phyloP scores from a whole-genome alignment of 2,888 invertebrate species.

The Polydrusus cervinus region DNA sequence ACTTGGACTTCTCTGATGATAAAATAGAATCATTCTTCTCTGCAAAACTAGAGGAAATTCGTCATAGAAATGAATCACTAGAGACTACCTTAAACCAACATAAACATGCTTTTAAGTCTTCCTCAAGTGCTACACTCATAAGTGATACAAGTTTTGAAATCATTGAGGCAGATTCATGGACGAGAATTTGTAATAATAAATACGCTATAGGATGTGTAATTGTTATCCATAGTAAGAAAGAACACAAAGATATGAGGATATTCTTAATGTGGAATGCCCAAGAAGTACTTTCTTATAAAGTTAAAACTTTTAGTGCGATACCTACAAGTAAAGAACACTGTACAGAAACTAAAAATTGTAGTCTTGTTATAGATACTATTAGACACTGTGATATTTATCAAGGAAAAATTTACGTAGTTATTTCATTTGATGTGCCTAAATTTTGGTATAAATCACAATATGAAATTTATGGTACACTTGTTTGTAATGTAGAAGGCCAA shows the following conservation, averaged over 20 bases:
- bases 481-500: slow-evolving; percentile 37
- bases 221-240: background rate
- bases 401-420: slow-evolving; percentile 27
- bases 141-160: slow-evolving; percentile 24
- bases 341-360: slow-evolving; percentile 41
- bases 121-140: background rate
- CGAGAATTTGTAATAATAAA: slow-evolving; percentile 59
- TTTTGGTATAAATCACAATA: slow-evolving; percentile 51
- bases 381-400: slow-evolving; percentile 26
- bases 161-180: slow-evolving; percentile 56
- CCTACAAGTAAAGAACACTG: background rate
- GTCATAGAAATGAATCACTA: slow-evolving; percentile 54
- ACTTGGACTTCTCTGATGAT: slow-evolving; percentile 61
- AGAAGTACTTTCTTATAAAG: slow-evolving; percentile 33
- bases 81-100: slow-evolving; percentile 53
- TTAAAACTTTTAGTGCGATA: slow-evolving; percentile 34
- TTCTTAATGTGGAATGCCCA: slow-evolving; percentile 39
- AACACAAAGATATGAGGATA: slow-evolving; percentile 20
- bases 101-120: slow-evolving; percentile 33
- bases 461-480: slow-evolving; percentile 49
- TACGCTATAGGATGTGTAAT: slow-evolving; percentile 61
- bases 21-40: slow-evolving; percentile 58
- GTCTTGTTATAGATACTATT: slow-evolving; percentile 34
- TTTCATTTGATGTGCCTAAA: slow-evolving; percentile 49
- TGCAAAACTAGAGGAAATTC: slow-evolving; percentile 58